These are phyloP conservation scores for Acrocephalus kingi DNA, from an alignment of 2,113 vertebrate species.

Conservation along the genomic window DNA sequence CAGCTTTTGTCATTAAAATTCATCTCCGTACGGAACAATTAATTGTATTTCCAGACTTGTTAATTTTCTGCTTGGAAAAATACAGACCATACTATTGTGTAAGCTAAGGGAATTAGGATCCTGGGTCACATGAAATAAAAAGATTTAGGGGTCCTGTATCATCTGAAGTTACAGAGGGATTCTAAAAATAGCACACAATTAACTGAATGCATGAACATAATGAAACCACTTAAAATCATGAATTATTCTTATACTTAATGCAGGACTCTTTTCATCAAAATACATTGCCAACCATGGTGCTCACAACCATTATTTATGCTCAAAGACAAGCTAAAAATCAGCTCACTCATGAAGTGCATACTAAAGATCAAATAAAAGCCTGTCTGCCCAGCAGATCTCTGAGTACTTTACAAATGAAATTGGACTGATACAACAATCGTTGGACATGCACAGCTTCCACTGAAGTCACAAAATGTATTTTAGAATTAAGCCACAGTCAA, in stretches of 20 bases:
- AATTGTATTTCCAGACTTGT: neutral
- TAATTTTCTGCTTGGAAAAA: neutral
- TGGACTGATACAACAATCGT: neutral
- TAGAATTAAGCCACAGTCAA: constrained; percentile 1
- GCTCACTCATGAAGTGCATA: neutral
- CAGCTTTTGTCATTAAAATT: neutral
- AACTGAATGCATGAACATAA: neutral
- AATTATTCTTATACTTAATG: neutral
- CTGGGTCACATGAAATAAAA: neutral
- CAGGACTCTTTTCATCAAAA: neutral
- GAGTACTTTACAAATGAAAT: constrained; percentile 23
- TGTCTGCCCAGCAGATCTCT: neutral
- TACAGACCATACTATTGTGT: rapidly evolving
- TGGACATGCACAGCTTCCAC: constrained; percentile 34
- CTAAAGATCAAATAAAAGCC: neutral
- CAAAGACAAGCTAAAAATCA: constrained; percentile 15
- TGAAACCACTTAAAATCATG: neutral
- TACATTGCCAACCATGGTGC: neutral
- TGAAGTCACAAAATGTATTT: constrained; percentile 12
- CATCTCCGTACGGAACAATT: neutral
- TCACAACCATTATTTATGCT: constrained; percentile 1
- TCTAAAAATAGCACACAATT: neutral
- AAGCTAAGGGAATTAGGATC: neutral
- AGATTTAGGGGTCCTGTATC: neutral
- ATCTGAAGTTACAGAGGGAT: neutral